phyloP scores from a whole-genome alignment of 1,140 invertebrate genomes.

The Neodiprion fabricii region DNA sequence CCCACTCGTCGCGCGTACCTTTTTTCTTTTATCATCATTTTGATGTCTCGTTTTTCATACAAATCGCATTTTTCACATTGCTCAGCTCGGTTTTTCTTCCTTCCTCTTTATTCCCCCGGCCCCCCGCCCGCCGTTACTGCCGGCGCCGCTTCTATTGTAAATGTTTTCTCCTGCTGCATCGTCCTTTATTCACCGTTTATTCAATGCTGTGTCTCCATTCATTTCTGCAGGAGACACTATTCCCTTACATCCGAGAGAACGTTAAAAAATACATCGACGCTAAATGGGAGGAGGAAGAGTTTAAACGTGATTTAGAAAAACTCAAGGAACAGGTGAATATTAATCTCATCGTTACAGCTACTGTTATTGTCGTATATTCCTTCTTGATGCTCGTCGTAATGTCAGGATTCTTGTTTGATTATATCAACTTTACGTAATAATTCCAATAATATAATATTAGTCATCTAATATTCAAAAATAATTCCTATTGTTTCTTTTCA shows the following conservation, averaged over 20 bases:
- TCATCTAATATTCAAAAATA: neutral
- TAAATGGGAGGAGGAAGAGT: slow-evolving; percentile 73
- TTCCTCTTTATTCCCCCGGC: slow-evolving; percentile 21
- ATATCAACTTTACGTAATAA: neutral
- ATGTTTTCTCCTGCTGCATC: neutral
- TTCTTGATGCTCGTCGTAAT: too few relatives aligned
- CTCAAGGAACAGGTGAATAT: slow-evolving; percentile 66
- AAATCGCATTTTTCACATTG: neutral
- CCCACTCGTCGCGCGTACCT: too few relatives aligned
- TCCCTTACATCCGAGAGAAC: slow-evolving; percentile 80
- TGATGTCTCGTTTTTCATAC: too few relatives aligned
- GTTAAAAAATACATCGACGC: slow-evolving; percentile 74
- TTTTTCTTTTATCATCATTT: too few relatives aligned
- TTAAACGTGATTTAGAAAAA: slow-evolving; percentile 72
- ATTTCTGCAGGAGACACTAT: slow-evolving; percentile 75
- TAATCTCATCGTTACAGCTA: neutral
- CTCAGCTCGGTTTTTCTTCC: slow-evolving; percentile 24
- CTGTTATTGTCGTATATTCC: neutral
- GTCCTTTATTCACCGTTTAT: neutral
- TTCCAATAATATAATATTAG: neutral
- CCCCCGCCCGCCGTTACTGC: neutral
- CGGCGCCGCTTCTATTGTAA: neutral
- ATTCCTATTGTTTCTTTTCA: too few relatives aligned
- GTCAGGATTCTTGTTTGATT: too few relatives aligned
- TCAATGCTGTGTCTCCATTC: neutral